A percentile compares a stretch with the other conserved stretches of the same genome.
Conservation (phyloP, 30 jellyfish, hydroid and myxozoan species). For the Mastigias papua region DNA sequence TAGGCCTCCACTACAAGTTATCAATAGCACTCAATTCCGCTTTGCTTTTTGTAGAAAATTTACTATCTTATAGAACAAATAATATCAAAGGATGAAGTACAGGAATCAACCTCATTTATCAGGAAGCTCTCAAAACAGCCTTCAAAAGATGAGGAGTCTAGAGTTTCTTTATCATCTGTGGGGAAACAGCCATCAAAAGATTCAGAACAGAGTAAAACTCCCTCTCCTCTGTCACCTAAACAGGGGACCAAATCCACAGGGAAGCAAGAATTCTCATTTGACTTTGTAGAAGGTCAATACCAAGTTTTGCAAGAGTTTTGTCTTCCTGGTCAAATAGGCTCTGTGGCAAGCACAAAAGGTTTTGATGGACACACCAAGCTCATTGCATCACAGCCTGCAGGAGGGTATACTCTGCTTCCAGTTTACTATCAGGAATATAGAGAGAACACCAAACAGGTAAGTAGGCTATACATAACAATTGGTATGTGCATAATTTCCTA, state of each 20-base stretch:
- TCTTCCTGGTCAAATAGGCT: constrained; percentile 87
- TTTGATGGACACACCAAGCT: constrained; percentile 66
- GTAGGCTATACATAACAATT: not conserved
- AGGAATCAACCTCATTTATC: not conserved
- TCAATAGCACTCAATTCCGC: no score
- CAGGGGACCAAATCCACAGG: not conserved
- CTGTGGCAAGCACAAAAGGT: constrained; percentile 67
- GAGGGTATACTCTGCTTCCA: constrained; percentile 90
- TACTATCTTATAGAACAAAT: constrained; percentile 45
- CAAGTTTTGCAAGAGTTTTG: constrained; percentile 48
- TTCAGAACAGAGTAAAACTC: constrained; percentile 43
- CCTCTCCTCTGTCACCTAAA: constrained; percentile 55
- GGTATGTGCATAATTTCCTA: not conserved
- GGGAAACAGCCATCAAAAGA: constrained; percentile 76
- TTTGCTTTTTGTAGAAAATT: no score
- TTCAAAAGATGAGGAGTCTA: constrained; percentile 29
- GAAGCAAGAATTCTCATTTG: constrained; percentile 6
- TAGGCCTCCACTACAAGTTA: no score
- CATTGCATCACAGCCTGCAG: constrained; percentile 95
- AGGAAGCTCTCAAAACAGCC: constrained; percentile 18
- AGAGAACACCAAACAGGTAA: not conserved
- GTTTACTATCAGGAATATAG: constrained; percentile 33
- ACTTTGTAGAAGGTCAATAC: constrained; percentile 12
- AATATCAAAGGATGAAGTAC: constrained; percentile 31
- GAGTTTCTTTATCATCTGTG: not conserved